Evolutionary conservation across 2,888 invertebrate genomes (phyloP).

Genomic region (Oasisia sp.): DNA sequence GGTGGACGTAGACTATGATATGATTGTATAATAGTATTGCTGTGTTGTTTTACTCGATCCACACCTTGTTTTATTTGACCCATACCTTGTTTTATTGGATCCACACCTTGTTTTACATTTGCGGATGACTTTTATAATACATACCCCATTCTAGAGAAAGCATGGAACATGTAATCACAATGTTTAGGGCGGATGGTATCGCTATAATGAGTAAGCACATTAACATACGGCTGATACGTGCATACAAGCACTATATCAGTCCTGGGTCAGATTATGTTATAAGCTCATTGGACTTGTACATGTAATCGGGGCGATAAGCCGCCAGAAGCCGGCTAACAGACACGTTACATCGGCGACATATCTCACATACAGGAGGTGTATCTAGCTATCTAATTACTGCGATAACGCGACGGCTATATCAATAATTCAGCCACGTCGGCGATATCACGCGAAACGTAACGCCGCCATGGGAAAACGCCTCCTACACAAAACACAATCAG

Average conservation of each 20-base stretch:
- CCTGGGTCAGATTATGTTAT: neutral
- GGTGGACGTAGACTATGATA: neutral
- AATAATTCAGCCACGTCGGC: neutral
- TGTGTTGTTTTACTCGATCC: neutral
- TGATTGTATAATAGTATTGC: neutral
- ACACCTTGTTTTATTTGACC: neutral
- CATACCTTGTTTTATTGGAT: neutral
- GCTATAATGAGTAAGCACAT: neutral
- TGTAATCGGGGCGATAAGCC: neutral
- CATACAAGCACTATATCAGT: neutral
- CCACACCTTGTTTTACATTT: neutral
- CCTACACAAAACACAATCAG: neutral
- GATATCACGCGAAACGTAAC: neutral
- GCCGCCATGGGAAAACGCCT: slow-evolving; percentile 17
- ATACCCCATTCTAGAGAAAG: neutral
- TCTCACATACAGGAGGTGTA: neutral
- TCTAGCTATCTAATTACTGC: neutral
- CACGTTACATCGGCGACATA: neutral
- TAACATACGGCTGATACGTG: neutral
- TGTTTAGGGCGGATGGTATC: neutral
- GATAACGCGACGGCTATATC: slow-evolving; percentile 1
- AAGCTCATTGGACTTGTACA: neutral
- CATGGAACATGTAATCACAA: neutral
- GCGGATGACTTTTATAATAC: neutral
- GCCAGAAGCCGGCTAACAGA: neutral